phyloP scores from a whole-genome alignment of 1,140 invertebrate genomes.

The Hylyphantes graminicola region DNA sequence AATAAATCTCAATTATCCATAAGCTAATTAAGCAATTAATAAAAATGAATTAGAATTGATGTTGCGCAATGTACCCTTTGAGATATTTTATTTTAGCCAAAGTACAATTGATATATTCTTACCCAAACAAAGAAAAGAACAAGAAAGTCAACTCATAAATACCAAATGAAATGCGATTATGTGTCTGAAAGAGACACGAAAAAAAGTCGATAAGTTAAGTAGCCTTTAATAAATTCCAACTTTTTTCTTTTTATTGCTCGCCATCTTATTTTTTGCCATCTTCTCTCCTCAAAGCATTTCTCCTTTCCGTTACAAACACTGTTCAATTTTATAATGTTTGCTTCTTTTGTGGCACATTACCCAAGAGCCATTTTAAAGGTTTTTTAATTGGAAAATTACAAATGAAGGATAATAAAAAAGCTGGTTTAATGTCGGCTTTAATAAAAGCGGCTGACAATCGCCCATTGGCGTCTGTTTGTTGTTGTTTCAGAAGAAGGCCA shows the following conservation, averaged over 20 bases:
- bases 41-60: too few species aligned
- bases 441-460: slow-evolving; percentile 9
- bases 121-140: slow-evolving; percentile 24
- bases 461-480: slow-evolving; percentile 9
- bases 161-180: slow-evolving; percentile 47
- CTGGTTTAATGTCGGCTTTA: neutral
- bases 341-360: slow-evolving; percentile 18
- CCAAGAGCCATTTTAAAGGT: slow-evolving; percentile 20
- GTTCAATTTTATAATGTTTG: slow-evolving; percentile 42
- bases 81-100: too few species aligned
- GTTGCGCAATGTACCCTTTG: too few species aligned
- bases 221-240: slow-evolving; percentile 44
- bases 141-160: slow-evolving; percentile 43
- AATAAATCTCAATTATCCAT: too few species aligned
- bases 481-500: too few species aligned
- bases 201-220: slow-evolving; percentile 44
- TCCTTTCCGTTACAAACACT: slow-evolving; percentile 16
- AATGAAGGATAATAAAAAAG: slow-evolving; percentile 42
- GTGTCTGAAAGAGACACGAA: slow-evolving; percentile 30
- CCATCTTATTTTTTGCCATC: neutral
- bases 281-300: slow-evolving; percentile 13
- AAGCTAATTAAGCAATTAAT: too few species aligned
- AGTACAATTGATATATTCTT: too few species aligned
- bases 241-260: slow-evolving; percentile 15
- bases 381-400: slow-evolving; percentile 39